Evolutionary conservation across 2,113 vertebrate species (phyloP).

Genomic region (Eurystomus gularis): DNA sequence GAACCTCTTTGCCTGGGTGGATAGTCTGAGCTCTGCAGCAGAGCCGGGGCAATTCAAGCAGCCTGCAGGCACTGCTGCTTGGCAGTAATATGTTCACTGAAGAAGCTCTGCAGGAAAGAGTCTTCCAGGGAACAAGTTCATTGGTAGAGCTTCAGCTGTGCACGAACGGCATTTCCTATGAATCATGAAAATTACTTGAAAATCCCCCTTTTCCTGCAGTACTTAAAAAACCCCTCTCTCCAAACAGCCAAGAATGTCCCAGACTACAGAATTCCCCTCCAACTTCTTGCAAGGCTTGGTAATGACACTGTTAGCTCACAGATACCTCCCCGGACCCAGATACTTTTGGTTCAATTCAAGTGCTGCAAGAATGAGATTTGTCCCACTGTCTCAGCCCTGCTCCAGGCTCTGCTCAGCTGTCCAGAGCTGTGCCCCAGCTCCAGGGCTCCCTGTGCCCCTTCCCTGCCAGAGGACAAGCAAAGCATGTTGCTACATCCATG

Average conservation of each 20-base stretch:
- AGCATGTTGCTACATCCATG: conserved; percentile 74
- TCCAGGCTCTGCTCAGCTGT: neutral
- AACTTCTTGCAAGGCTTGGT: conserved; percentile 31
- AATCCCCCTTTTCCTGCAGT: conserved; percentile 65
- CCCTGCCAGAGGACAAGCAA: conserved; percentile 67
- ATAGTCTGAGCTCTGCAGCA: conserved; percentile 73
- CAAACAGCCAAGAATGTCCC: conserved; percentile 31
- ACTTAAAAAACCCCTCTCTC: conserved; percentile 17
- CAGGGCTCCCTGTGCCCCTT: neutral
- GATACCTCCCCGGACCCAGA: conserved; percentile 22
- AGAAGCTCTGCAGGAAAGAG: neutral
- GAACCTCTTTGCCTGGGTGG: conserved; percentile 71
- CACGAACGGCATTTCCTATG: conserved; percentile 41
- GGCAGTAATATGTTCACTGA: conserved; percentile 70
- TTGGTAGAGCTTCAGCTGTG: conserved; percentile 43
- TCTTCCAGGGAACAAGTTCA: conserved; percentile 47
- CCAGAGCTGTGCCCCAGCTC: neutral
- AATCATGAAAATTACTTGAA: conserved; percentile 44
- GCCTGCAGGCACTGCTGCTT: conserved; percentile 73
- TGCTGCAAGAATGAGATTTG: neutral
- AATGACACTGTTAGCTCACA: conserved; percentile 60
- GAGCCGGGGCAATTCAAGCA: conserved; percentile 59
- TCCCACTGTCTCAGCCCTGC: neutral
- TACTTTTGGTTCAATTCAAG: neutral
- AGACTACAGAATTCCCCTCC: conserved; percentile 49